Percentiles rank a stretch among this genome's conserved stretches.
These are phyloP conservation scores for Machaerirhynchus nigripectus DNA, from an alignment of 2,113 vertebrate genomes.

Conservation along the genomic window DNA sequence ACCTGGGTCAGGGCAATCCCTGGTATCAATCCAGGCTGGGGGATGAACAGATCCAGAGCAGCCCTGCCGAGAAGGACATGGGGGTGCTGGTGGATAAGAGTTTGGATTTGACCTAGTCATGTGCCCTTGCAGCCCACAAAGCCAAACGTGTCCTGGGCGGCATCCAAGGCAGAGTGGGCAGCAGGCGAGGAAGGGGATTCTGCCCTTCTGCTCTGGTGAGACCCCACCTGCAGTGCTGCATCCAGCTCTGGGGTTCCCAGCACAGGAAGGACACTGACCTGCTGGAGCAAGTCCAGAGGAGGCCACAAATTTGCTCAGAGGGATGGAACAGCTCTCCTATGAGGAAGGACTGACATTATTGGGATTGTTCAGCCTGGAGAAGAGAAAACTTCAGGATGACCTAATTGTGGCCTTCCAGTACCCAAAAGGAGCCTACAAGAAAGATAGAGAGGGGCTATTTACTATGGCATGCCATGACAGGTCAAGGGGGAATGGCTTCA, in stretches of 20 bases:
- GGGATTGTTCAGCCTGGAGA: neutral
- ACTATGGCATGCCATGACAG: neutral
- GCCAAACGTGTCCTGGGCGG: fast-evolving
- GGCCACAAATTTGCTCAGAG: neutral
- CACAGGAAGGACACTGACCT: neutral
- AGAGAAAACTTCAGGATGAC: neutral
- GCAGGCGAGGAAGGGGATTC: neutral
- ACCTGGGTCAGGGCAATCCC: neutral
- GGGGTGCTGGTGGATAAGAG: neutral
- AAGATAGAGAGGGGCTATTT: neutral
- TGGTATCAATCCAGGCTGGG: neutral
- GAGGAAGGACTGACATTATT: neutral
- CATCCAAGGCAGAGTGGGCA: fast-evolving
- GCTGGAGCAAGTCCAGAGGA: neutral
- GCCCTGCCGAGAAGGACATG: neutral
- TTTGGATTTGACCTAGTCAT: neutral
- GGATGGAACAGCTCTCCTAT: neutral
- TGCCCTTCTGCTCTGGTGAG: neutral
- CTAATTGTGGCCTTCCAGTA: neutral
- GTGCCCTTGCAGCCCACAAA: neutral
- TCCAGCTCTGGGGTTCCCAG: neutral
- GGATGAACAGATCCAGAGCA: neutral
- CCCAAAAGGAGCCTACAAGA: neutral
- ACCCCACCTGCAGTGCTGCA: neutral
- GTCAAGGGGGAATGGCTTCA: neutral